Evolutionary conservation across 1,140 invertebrate species (phyloP).

Genomic region (Nylanderia fulva): DNA sequence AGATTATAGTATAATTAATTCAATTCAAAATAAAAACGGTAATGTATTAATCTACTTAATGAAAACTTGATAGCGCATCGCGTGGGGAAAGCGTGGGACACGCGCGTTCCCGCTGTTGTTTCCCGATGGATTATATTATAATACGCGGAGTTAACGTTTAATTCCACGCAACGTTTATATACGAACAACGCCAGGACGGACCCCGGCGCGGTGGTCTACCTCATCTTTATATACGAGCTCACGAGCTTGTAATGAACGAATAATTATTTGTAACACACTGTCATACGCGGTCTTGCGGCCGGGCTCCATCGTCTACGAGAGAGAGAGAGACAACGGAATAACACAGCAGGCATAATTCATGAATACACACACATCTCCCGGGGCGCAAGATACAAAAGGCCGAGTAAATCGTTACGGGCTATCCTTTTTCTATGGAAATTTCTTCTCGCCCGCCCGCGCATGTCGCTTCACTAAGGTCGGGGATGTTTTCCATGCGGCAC

Average conservation of each 20-base stretch:
- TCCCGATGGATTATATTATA: constrained; percentile 37
- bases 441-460: not conserved
- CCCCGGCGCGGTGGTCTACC: not conserved
- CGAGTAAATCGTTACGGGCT: constrained; percentile 55
- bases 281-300: not conserved
- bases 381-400: constrained; percentile 56
- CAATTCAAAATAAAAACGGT: constrained; percentile 21
- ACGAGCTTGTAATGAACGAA: constrained; percentile 46
- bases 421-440: constrained; percentile 63
- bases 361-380: constrained; percentile 50
- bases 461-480: constrained; percentile 24
- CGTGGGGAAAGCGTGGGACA: constrained; percentile 7
- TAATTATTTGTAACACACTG: constrained; percentile 43
- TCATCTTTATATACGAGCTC: constrained; percentile 27
- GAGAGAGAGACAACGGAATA: constrained; percentile 29
- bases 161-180: constrained; percentile 42
- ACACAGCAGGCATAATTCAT: constrained; percentile 51
- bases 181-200: not conserved
- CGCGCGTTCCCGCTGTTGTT: constrained; percentile 3
- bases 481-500: constrained; percentile 35
- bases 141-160: constrained; percentile 13
- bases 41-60: constrained; percentile 8
- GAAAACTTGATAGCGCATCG: constrained; percentile 17
- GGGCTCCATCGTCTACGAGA: constrained; percentile 6
- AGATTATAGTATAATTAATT: constrained; percentile 49